phyloP scores from a whole-genome alignment of 92 coral and sea anemone species.

The Pocillopora meandrina region DNA sequence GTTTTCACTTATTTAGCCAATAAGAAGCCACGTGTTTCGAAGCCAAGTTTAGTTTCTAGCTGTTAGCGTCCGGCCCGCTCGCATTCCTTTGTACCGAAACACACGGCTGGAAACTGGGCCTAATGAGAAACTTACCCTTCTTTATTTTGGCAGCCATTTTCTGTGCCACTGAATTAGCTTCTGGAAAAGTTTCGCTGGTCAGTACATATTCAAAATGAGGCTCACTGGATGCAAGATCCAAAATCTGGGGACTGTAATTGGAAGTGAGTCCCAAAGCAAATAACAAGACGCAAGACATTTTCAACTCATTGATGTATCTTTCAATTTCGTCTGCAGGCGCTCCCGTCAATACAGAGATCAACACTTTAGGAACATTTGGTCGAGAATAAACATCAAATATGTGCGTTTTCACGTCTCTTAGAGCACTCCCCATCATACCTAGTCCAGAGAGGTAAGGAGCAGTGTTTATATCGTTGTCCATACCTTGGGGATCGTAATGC shows the following conservation, averaged over 20 bases:
- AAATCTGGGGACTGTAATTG: slow-evolving; percentile 39
- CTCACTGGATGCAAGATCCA: slow-evolving; percentile 38
- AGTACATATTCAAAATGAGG: slow-evolving; percentile 62
- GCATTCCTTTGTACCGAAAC: too few species aligned
- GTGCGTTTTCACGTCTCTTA: slow-evolving; percentile 52
- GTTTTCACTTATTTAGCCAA: too few species aligned
- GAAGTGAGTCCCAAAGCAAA: slow-evolving; percentile 72
- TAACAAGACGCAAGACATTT: slow-evolving; percentile 60
- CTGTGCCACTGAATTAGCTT: slow-evolving; percentile 53
- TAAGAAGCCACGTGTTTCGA: too few species aligned
- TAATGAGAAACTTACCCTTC: slow-evolving; percentile 53
- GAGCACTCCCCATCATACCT: slow-evolving; percentile 63
- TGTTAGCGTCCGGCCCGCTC: too few species aligned
- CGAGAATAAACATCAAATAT: slow-evolving; percentile 68
- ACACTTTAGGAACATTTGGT: slow-evolving; percentile 68
- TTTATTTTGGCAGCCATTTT: slow-evolving; percentile 70
- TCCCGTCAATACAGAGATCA: slow-evolving; percentile 78
- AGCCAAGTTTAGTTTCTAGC: too few species aligned
- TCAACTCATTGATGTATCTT: slow-evolving; percentile 42
- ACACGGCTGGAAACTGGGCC: too few species aligned
- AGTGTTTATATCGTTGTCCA: slow-evolving; percentile 70
- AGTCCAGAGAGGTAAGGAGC: slow-evolving; percentile 69
- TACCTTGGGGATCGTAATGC: slow-evolving; percentile 53
- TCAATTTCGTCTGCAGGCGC: slow-evolving; percentile 68
- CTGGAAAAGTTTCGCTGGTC: slow-evolving; percentile 57